Evolutionary conservation across 2,797 vertebrate species (phyloP), one percentile per base, ranked within the genome.

Genomic region (Phyllotis vaccarum): DNA sequence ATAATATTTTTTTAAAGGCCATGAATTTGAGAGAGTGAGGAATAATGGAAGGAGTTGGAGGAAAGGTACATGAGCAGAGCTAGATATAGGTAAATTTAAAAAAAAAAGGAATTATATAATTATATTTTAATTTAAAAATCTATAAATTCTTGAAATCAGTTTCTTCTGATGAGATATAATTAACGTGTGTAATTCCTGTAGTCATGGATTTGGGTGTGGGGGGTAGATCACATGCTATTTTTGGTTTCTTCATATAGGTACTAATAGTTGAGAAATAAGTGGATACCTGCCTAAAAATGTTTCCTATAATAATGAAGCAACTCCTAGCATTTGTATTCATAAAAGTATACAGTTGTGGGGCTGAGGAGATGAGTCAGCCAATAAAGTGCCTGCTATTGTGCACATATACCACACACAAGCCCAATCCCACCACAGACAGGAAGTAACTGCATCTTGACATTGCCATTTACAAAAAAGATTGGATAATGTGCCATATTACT

Each of bases 291-390:
- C 88, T 90, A 90, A 88, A 85, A 75, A 88, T 94, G 21, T 72
- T 79, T 75, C 54, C 72, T 95, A 82, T 83, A 90, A 19, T 90
- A 89, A 60, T 83, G 37, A 93, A 95, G 82, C 40, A 91, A 37
- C 58, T 40, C 24, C 37, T 54, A 54, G 7, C 21, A 52, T 81
- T 37, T 92, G 34, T 60, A 80, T 37, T 91, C 92, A 62, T 16
- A 78, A 78, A 96, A 89, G 24, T 82, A 46, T 7, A 16, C 2
- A 46, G 40, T 5, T n/a, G 54, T 58, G 22, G 22, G 12, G n/a
- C 24, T 40, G 22, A 81, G 54, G 52, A 79, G 76, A 37, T 37
- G 34, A 56, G n/a, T 58, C 78, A 58, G 79, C 27, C 21, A 13
- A n/a, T 52, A 27, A 40, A 81, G 79, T 58, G 14, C 7, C 78